These are phyloP conservation scores for Staurois parvus DNA, from an alignment of 2,797 vertebrate genomes.

Conservation along the genomic window DNA sequence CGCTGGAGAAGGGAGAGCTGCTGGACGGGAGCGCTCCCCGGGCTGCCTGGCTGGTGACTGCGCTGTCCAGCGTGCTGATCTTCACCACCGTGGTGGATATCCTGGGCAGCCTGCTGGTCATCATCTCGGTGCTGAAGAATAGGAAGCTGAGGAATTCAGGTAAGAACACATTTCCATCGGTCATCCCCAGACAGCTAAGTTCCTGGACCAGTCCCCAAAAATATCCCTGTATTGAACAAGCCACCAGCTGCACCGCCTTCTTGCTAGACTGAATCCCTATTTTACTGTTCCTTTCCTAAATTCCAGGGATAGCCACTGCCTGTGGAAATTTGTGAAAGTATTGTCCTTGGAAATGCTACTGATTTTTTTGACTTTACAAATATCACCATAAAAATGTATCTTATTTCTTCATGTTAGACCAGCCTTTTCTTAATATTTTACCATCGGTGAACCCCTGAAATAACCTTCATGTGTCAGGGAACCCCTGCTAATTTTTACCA, in stretches of 20 bases:
- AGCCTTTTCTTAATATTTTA: too few relatives aligned
- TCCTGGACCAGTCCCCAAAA: not conserved
- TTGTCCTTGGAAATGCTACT: too few relatives aligned
- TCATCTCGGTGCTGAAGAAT: conserved; percentile 83
- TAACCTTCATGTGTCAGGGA: too few relatives aligned
- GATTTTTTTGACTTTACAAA: too few relatives aligned
- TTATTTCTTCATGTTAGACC: too few relatives aligned
- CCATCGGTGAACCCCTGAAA: too few relatives aligned
- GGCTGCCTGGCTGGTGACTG: conserved; percentile 78
- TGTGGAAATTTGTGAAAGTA: too few relatives aligned
- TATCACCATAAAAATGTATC: too few relatives aligned
- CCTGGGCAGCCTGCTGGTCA: conserved; percentile 83
- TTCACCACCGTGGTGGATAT: conserved; percentile 85
- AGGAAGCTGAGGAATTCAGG: conserved; percentile 85
- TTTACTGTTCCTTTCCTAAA: not conserved
- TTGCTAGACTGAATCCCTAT: not conserved
- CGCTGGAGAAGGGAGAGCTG: conserved; percentile 60
- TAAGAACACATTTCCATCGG: conserved; percentile 62
- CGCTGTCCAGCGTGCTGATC: conserved; percentile 82
- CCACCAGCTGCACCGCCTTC: not conserved
- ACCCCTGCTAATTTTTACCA: too few relatives aligned
- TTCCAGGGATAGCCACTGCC: not conserved
- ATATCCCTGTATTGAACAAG: not conserved
- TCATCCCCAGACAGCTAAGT: too few relatives aligned
- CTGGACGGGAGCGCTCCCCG: conserved; percentile 49